These are phyloP conservation scores for Augochlora pura DNA, from an alignment of 1,140 invertebrate genomes.

Conservation along the genomic window DNA sequence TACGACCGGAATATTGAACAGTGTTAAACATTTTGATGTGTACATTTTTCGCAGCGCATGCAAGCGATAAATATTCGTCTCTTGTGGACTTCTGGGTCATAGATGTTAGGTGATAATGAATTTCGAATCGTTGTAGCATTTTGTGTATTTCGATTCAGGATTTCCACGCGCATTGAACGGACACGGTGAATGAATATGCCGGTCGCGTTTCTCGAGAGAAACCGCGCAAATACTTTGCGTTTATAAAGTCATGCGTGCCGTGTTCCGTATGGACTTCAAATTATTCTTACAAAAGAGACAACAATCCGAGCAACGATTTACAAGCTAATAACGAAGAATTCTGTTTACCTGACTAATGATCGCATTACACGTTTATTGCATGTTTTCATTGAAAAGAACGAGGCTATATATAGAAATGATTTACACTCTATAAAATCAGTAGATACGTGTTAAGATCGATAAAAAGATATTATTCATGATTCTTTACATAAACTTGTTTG, in stretches of 20 bases:
- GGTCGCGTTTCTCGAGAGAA: constrained; percentile 51
- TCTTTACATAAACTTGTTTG: too few species aligned
- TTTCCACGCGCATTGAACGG: constrained; percentile 27
- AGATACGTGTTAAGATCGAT: too few species aligned
- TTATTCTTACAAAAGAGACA: constrained; percentile 17
- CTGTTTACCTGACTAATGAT: background rate
- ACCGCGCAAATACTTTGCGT: constrained; percentile 40
- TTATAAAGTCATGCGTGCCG: constrained; percentile 33
- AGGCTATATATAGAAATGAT: too few species aligned
- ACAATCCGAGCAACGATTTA: background rate
- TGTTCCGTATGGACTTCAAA: constrained; percentile 34
- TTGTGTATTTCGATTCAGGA: background rate
- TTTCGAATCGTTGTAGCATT: background rate
- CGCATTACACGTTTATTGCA: background rate
- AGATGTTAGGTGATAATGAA: too few species aligned
- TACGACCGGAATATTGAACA: too few species aligned
- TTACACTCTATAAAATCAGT: too few species aligned
- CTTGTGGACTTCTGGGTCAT: too few species aligned
- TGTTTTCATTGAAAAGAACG: background rate
- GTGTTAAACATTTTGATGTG: background rate
- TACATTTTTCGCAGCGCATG: background rate
- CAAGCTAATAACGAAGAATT: background rate
- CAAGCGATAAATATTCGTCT: background rate
- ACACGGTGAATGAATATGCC: constrained; percentile 46
- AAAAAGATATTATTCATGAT: too few species aligned